Conservation (phyloP, 2,888 invertebrate species). For the Eristalis arbustorum region DNA sequence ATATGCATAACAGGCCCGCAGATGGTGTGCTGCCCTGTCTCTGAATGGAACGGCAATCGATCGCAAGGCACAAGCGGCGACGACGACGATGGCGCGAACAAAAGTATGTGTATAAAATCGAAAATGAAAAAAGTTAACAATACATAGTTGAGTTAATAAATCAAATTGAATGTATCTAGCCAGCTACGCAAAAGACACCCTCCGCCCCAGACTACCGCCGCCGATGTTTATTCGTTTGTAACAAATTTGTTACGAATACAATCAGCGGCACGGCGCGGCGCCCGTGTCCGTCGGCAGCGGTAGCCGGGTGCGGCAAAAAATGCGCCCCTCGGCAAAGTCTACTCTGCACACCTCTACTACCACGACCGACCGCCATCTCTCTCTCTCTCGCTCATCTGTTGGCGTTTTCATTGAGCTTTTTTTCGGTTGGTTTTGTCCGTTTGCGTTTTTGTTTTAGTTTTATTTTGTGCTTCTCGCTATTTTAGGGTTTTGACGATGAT, state of each 20-base stretch:
- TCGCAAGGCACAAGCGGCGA: neutral
- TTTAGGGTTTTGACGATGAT: constrained; percentile 38
- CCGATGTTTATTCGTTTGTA: constrained; percentile 55
- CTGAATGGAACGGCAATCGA: neutral
- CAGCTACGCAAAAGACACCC: constrained; percentile 20
- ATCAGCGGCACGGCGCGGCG: constrained; percentile 35
- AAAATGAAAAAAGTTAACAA: constrained; percentile 13
- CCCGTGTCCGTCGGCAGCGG: constrained; percentile 23
- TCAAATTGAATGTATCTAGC: constrained; percentile 38
- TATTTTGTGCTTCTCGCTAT: constrained; percentile 35
- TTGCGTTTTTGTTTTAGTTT: constrained; percentile 4
- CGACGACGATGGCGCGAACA: neutral
- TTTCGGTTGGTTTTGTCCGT: neutral
- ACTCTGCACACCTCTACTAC: neutral
- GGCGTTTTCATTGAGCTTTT: constrained; percentile 29
- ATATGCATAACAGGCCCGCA: neutral
- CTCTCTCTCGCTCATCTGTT: neutral
- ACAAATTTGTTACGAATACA: constrained; percentile 61
- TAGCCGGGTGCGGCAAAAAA: constrained; percentile 50
- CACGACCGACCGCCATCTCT: neutral
- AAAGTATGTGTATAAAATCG: neutral
- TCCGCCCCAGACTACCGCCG: neutral
- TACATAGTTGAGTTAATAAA: constrained; percentile 59
- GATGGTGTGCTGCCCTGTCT: neutral
- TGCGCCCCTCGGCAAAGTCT: neutral